A percentile compares a stretch with the other conserved stretches of the same genome.
phyloP scores from a whole-genome alignment of 2,113 vertebrate species.

The Melanerpes aurifrons region DNA sequence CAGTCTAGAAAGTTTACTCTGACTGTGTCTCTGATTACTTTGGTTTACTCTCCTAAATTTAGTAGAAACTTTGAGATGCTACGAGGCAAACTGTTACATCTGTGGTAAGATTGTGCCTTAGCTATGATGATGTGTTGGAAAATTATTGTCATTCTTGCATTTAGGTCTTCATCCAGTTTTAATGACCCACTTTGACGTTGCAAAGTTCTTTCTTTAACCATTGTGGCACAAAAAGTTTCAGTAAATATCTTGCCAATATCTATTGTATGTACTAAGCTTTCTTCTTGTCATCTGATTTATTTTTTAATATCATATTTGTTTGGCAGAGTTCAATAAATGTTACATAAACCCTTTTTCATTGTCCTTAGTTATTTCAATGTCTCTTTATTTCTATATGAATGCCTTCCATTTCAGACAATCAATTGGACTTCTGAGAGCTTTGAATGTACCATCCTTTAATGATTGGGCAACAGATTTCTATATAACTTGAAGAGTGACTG shows the following conservation, averaged over 20 bases:
- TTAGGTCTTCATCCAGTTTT: background rate
- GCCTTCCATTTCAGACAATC: background rate
- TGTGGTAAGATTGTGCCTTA: background rate
- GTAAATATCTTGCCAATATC: background rate
- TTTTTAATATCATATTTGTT: background rate
- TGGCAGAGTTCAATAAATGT: slow-evolving; percentile 5
- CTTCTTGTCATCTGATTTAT: background rate
- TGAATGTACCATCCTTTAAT: background rate
- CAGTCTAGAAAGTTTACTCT: background rate
- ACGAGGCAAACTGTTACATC: background rate
- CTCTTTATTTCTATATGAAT: slow-evolving; percentile 13
- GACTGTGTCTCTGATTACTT: background rate
- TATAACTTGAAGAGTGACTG: background rate
- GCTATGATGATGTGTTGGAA: background rate
- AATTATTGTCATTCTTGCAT: background rate
- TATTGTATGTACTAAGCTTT: background rate
- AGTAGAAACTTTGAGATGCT: background rate
- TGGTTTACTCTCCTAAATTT: background rate
- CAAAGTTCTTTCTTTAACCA: background rate
- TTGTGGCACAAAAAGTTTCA: background rate
- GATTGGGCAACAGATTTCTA: background rate
- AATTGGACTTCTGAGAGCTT: background rate
- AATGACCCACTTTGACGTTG: background rate
- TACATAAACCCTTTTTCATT: background rate
- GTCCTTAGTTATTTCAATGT: background rate